Evolutionary conservation across 2,888 invertebrate genomes (phyloP), one percentile per base, ranked within the genome.

Genomic region (Sesia apiformis): DNA sequence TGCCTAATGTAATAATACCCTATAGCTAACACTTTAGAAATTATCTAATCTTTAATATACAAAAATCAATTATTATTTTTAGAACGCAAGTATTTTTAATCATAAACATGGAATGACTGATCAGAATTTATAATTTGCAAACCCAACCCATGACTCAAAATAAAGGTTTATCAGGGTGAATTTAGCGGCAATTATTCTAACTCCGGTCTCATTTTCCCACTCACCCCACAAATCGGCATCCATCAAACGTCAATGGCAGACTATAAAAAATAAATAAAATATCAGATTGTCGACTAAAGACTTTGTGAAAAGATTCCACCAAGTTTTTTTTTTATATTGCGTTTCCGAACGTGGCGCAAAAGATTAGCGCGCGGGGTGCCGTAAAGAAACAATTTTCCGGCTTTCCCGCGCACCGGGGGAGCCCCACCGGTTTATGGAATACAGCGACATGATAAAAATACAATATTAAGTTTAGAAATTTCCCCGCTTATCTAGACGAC

Each of bases 361-460:
- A 84, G 86, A 88, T 89, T 88, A 89, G 84, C 84, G 78, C 77
- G 73, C 70, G 74, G 84, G 80, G 87, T 72, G 86, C 79, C 76
- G 81, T 88, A 85, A 86, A 88, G 86, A 88, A 89, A 88, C 88
- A 88, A 88, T 89, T 88, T 88, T 73, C 84, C 76, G 77, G 76
- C 72, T 72, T 79, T 75, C 72, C 66, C 77, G 66, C 76, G 72
- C 78, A 65, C 70, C 67, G 70, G 78, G 81, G 78, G 72, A 70
- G 63, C 63, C 58, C 67, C 62, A 62, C 64, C 70, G 71, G 72
- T 78, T 82, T 70, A 79, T 81, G 73, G 79, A 81, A 81, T 78
- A 75, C 76, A 58, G 72, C 72, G 75, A 76, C 85, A 81, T 83
- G 84, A 85, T 84, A 82, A 83, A 87, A 87, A 80, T 85, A 74